Base-by-base conservation (phyloP, 1,140 invertebrate genomes). In the Diprion similis region DNA sequence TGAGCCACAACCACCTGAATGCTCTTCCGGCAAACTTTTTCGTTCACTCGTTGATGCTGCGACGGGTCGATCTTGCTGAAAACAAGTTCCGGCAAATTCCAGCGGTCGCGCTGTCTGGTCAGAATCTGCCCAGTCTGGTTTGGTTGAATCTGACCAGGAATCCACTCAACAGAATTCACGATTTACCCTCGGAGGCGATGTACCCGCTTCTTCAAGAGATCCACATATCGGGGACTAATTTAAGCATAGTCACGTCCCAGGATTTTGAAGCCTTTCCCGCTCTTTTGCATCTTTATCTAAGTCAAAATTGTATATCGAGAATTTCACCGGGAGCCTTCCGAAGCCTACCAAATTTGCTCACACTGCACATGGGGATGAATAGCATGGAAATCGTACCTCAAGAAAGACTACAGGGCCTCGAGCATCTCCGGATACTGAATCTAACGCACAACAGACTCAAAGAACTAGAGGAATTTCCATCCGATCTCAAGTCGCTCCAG, bases 191-290 rank as follows among this genome's bases (percentile, higher is more conserved):
- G 1, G 89, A 90, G 9, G 89, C 91, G 51, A 90, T 88, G 78
- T 92, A 93, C 84, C 92, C 93, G n/a, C 85, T 91, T 11, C 88
- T 97, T 0, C 92, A 95, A 83, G 94, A 96, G 84, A 89, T 97
- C 10, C 92, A 95, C 80, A 93, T 97, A 71, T 93, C 92, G 66
- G 90, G 91, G 19, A 97, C 95, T 0, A 97, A 97, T 83, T 87
- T 97, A 13, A 95, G 92, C 1, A 93, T 97, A 69, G 90, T 98
- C 7, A 96, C 95, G 0, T 95, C 94, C 66, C 94, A 94, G 80
- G 96, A 97, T 79, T 97, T 98, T 80, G 93, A 95, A 80, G 91
- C 94, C n/a, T 97, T 97, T 79, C 93, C 94, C 4, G 91, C 92
- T 0, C 87, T 98, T 10, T 90, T 94, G 77, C 92, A 93, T 78